Base-by-base conservation (phyloP, 1,140 invertebrate genomes). In the Sinella curviseta region DNA sequence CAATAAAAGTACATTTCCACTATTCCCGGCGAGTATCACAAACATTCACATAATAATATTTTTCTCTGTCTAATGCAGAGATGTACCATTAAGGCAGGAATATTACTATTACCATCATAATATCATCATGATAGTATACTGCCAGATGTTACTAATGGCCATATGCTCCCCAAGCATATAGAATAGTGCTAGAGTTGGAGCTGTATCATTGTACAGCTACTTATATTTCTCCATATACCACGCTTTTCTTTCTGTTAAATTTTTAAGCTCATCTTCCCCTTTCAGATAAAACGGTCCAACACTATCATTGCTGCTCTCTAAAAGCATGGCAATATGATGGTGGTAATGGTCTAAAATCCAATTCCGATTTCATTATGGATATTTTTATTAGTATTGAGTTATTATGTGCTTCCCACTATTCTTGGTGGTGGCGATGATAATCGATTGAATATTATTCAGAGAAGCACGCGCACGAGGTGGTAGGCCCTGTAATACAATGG, bases 101-200 rank as follows among this genome's bases (percentile, higher is more conserved):
- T 48, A 48, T 48, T 48, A 48, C 8, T 48, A 48, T 48, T 48
- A 48, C 39, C 8, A 20, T 48, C 8, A 17, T 26, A 60, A 60
- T 60, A 26, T 48, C 17, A 60, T 60, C 8, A 60, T 60, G 3
- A 26, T 60, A 26, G 24, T 60, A 12, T 8, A 17, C 12, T 60
- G 57, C 57, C 57, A 60, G 57, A 60, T 60, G 57, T 60, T 60
- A 60, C 57, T 60, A 60, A 60, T 60, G 24, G 57, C 57, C 57
- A 60, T 60, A 60, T 60, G 57, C 24, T 60, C 57, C 57, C 8
- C 24, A 48, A n/a, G n/a, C n/a, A 20, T 48, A 48, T 48, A 48
- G 20, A 48, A 48, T 48, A 20, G 39, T 48, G 39, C 39, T 48
- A 48, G 8, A 48, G 8, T 8, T 12, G 20, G 39, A 48, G 39